A percentile compares a stretch with the other conserved stretches of the same genome.
phyloP scores from a whole-genome alignment of 2,113 vertebrate species.

The Halichoeres trimaculatus region DNA sequence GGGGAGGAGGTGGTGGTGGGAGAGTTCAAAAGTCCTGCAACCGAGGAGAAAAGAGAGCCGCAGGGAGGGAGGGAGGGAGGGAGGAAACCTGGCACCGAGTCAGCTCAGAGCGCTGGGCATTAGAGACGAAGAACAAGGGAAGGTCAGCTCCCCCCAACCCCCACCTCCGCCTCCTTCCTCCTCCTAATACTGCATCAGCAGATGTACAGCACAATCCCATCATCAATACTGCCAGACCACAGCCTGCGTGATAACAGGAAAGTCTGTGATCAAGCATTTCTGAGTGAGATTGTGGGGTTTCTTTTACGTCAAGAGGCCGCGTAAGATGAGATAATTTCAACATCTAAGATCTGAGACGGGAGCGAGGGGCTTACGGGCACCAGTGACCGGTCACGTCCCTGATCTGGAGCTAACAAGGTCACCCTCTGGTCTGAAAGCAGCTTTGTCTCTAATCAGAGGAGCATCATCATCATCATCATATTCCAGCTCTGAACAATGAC shows the following conservation, averaged over 20 bases:
- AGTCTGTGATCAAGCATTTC: slow-evolving; percentile 51
- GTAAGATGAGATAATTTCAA: slow-evolving; percentile 45
- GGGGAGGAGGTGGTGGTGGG: slow-evolving; percentile 20
- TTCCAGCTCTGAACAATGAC: slow-evolving; percentile 29
- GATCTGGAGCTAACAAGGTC: slow-evolving; percentile 67
- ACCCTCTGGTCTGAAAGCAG: slow-evolving; percentile 61
- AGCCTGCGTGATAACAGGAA: slow-evolving; percentile 53
- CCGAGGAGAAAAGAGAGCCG: slow-evolving; percentile 62
- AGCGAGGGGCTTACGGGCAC: slow-evolving; percentile 46
- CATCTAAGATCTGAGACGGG: slow-evolving; percentile 31
- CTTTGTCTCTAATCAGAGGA: slow-evolving; percentile 62
- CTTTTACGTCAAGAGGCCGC: slow-evolving; percentile 10
- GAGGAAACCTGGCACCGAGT: slow-evolving; percentile 69
- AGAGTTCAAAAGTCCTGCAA: slow-evolving; percentile 63
- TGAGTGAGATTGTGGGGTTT: slow-evolving; percentile 5
- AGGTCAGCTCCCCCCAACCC: slow-evolving; percentile 63
- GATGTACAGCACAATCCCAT: slow-evolving; percentile 53
- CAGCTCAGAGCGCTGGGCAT: slow-evolving; percentile 60
- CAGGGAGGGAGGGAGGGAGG: slow-evolving; percentile 45
- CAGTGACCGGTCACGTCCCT: slow-evolving; percentile 29
- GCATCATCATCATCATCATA: slow-evolving; percentile 51
- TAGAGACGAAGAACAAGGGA: slow-evolving; percentile 67
- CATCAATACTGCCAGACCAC: slow-evolving; percentile 59
- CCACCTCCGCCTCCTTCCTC: slow-evolving; percentile 6
- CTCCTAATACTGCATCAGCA: slow-evolving; percentile 63